phyloP scores from a whole-genome alignment of 1,140 invertebrate species.

The Conus ventricosus region DNA sequence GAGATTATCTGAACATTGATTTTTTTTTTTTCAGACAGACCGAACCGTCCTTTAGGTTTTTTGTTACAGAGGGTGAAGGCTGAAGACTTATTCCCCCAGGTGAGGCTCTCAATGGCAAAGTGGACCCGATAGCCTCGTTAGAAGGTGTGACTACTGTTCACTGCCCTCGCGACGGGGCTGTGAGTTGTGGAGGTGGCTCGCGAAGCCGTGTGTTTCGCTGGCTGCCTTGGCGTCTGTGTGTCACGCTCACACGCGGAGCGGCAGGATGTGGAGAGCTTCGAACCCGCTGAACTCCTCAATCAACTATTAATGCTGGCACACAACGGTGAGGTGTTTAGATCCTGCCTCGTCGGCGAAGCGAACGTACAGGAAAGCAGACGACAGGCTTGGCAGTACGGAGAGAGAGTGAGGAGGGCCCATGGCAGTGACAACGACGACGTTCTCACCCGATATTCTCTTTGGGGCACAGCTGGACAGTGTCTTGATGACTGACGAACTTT shows the following conservation, averaged over 20 bases:
- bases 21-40: too few relatives aligned
- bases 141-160: neutral
- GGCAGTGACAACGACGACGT: neutral
- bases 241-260: slow-evolving; percentile 18
- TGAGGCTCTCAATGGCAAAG: neutral
- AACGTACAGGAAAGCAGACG: slow-evolving; percentile 20
- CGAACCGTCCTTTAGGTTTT: too few relatives aligned
- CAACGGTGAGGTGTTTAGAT: slow-evolving; percentile 16
- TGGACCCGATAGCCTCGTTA: neutral
- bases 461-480: slow-evolving; percentile 17
- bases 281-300: slow-evolving; percentile 37
- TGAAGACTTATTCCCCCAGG: too few relatives aligned
- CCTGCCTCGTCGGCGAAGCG: slow-evolving; percentile 13
- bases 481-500: slow-evolving; percentile 30
- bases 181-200: neutral
- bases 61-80: too few relatives aligned
- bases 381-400: neutral
- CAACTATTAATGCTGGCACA: slow-evolving; percentile 39
- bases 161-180: neutral
- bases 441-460: neutral
- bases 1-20: too few relatives aligned
- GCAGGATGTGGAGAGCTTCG: slow-evolving; percentile 37
- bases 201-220: neutral
- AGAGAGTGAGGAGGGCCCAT: slow-evolving; percentile 1
- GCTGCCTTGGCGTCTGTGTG: slow-evolving; percentile 4